Base-by-base conservation (phyloP, 2,888 invertebrate genomes). In the Reticulitermes lucifugus region DNA sequence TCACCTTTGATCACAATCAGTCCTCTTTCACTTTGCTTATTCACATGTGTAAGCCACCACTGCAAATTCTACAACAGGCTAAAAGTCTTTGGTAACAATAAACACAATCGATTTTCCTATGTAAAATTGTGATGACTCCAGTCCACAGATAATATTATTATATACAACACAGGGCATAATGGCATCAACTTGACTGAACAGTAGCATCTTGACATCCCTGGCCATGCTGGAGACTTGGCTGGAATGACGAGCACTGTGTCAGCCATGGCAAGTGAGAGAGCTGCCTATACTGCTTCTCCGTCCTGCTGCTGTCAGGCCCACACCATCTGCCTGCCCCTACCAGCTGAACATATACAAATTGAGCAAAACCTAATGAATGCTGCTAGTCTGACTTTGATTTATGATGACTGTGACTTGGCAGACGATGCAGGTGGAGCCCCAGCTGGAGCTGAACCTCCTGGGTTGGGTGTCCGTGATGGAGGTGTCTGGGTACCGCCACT, bases 331-430 rank as follows among this genome's bases (percentile, higher is more conserved):
- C 77, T 77, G 65, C 65, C 55, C 35, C 81, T 65, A 51, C 60
- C 60, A 51, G 83, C 65, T 70, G 81, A 81, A 70, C 46, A 59
- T 70, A 83, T 75, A 87, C 83, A 85, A 87, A 87, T 87, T 87
- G 87, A 87, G 87, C 87, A 87, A 87, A 87, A 86, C 85, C 87
- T 87, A 87, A 81, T 83, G 60, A 80, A 80, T 25, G 55, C 60
- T 83, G 85, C 86, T 87, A 85, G 85, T 86, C 83, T 83, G 84
- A 85, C 82, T 86, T 82, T 80, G 83, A 85, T 81, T 86, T 87
- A 87, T 83, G 87, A 87, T 82, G 86, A 86, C 87, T 86, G 86
- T 73, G 88, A 85, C 84, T 88, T 88, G 83, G 87, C 85, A 60
- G 87, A 87, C 60, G 87, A 84, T 10, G 84, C 80, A 35, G 80